These are phyloP conservation scores for Chrysolina oricalcia DNA, from an alignment of 2,888 invertebrate genomes.

Conservation along the genomic window DNA sequence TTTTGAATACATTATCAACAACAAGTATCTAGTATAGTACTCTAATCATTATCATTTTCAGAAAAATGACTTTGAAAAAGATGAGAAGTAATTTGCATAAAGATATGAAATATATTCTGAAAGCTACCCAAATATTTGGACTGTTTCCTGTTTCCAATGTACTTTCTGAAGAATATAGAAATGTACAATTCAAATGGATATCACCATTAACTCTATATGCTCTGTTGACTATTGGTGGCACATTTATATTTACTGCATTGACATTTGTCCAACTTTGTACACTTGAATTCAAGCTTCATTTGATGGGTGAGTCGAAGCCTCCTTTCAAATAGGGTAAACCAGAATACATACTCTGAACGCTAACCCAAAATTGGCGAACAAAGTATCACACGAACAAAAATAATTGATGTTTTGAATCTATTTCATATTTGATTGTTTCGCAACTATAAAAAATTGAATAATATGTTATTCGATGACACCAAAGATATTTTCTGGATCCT, in stretches of 20 bases:
- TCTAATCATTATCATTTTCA: not conserved
- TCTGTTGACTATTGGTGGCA: constrained; percentile 18
- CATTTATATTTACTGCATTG: not conserved
- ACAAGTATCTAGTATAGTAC: not conserved
- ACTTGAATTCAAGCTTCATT: constrained; percentile 36
- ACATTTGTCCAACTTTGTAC: constrained; percentile 28
- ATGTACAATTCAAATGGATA: constrained; percentile 29
- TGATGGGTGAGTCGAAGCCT: not conserved
- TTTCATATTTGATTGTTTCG: too few species aligned
- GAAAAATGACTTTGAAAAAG: not conserved
- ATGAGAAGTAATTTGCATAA: constrained; percentile 5
- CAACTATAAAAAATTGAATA: too few species aligned
- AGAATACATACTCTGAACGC: not conserved
- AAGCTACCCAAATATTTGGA: constrained; percentile 39
- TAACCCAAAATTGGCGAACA: too few species aligned
- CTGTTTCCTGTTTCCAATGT: constrained; percentile 35
- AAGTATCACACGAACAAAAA: too few species aligned
- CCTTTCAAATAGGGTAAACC: not conserved
- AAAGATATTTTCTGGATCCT: too few species aligned
- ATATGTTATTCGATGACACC: too few species aligned
- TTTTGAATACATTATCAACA: too few species aligned
- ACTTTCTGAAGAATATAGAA: constrained; percentile 8
- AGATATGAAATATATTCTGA: constrained; percentile 37
- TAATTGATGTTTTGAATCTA: too few species aligned
- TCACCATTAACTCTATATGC: constrained; percentile 29